Percentiles rank a stretch among this genome's conserved stretches.
Evolutionary conservation across 2,888 invertebrate species (phyloP).

Genomic region (Eremobia ochroleuca): DNA sequence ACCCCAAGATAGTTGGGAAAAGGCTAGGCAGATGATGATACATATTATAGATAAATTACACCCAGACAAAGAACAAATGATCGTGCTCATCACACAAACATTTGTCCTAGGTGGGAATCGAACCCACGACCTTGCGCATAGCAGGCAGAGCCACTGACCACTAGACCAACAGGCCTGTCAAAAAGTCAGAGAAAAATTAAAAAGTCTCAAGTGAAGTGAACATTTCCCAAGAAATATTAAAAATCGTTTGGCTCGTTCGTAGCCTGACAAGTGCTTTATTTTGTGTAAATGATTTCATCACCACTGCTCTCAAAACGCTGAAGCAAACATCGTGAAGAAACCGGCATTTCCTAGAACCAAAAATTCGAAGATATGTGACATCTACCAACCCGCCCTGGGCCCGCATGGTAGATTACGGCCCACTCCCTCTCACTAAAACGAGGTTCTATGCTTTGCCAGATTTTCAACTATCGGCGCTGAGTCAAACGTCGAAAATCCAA

Average conservation of each 20-base stretch:
- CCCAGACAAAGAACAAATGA: too few relatives aligned
- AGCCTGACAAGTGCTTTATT: not conserved
- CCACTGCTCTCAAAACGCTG: not conserved
- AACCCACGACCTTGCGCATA: too few relatives aligned
- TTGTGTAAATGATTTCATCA: not conserved
- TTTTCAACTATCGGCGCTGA: not conserved
- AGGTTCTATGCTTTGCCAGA: not conserved
- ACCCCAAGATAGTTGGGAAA: too few relatives aligned
- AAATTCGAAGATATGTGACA: not conserved
- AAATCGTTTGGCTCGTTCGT: not conserved
- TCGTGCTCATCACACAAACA: too few relatives aligned
- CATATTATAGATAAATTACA: too few relatives aligned
- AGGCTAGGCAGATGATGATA: too few relatives aligned
- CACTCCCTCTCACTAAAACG: too few relatives aligned
- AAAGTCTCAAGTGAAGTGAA: not conserved
- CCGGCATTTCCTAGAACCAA: not conserved
- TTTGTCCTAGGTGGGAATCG: too few relatives aligned
- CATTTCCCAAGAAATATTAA: not conserved
- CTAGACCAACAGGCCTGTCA: too few relatives aligned
- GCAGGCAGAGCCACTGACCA: too few relatives aligned
- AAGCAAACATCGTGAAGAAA: not conserved
- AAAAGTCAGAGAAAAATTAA: not conserved
- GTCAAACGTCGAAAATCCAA: not conserved
- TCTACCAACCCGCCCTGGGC: not conserved
- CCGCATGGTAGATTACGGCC: too few relatives aligned